A percentile compares a stretch with the other conserved stretches of the same genome.
These are phyloP conservation scores for Masnerella sp. DNA, from an alignment of 2,888 invertebrate genomes.

Conservation along the genomic window DNA sequence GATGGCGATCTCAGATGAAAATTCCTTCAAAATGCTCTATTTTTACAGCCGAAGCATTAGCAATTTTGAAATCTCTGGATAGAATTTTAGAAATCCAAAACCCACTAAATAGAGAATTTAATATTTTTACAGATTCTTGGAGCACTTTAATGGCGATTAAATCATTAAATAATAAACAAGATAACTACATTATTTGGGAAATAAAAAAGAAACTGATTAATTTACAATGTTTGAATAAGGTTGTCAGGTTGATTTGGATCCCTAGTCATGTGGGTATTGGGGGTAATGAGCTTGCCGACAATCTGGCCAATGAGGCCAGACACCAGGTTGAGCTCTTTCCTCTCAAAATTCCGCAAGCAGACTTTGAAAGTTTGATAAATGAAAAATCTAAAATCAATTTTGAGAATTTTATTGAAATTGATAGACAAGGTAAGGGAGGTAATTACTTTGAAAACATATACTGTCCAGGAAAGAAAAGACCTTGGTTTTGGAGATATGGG, in stretches of 20 bases:
- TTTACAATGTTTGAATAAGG: not conserved
- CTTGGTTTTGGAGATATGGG: not conserved
- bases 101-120: not conserved
- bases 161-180: not conserved
- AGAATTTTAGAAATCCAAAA: not conserved
- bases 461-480: not conserved
- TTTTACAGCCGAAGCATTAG: not conserved
- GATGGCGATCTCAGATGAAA: not conserved
- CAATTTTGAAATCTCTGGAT: not conserved
- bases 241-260: not conserved
- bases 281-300: not conserved
- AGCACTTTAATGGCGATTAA: not conserved
- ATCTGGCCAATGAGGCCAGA: not conserved
- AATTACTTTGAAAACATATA: not conserved
- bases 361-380: not conserved
- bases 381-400: not conserved
- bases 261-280: not conserved
- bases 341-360: not conserved
- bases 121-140: constrained; percentile 2
- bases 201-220: not conserved
- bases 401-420: not conserved
- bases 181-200: constrained; percentile 2
- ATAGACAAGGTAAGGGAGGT: not conserved
- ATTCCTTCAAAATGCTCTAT: not conserved
- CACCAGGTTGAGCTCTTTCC: not conserved